Base-by-base conservation (phyloP, 2,113 vertebrate genomes). In the Hippopotamus amphibius region DNA sequence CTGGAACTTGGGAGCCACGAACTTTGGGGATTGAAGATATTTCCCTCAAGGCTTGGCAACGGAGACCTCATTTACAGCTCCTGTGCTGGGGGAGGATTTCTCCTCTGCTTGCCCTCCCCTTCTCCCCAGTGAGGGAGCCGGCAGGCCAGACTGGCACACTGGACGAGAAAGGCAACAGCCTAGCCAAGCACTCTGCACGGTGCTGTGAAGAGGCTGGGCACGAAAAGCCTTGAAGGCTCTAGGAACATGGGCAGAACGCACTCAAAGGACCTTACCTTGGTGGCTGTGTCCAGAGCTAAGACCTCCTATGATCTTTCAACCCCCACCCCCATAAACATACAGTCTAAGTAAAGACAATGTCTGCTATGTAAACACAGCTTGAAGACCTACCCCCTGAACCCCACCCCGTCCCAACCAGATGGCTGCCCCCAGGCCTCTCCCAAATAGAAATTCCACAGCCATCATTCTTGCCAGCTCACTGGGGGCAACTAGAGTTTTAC, bases 21-120 rank as follows among this genome's bases (percentile, higher is more conserved):
- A 50, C 63, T 97, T 63, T 11, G 22, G 37, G 55, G 50, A 37
- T 26, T 63, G 96, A 90, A 95, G 88, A 46, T 57, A 72, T 84
- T 95, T 79, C 59, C 90, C 93, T 43, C 57, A 79, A 79, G 79
- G 37, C 91, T 72, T 86, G 59, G 96, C 82, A 89, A 28, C 22
- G 0, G 8, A 95, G 22, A n/a, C 55, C n/a, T 92, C n/a, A 10
- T 68, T 55, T 57, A 33, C 30, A 30, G 68, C 16, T 61, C 46
- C 69, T 43, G 59, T 17, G 55, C 93, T 28, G 3, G 41, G 69
- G 80, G 30, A 61, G 41, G 66, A 19, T 48, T 86, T 82, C 37
- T 79, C 37, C 77, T 84, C 46, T 48, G 37, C 55, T 94, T 11
- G 0, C 24, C 43, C 71, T 96, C 46, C 26, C 48, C 88, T 83